Base-by-base conservation (phyloP, 2,888 invertebrate genomes). In the Hypena proboscidalis region DNA sequence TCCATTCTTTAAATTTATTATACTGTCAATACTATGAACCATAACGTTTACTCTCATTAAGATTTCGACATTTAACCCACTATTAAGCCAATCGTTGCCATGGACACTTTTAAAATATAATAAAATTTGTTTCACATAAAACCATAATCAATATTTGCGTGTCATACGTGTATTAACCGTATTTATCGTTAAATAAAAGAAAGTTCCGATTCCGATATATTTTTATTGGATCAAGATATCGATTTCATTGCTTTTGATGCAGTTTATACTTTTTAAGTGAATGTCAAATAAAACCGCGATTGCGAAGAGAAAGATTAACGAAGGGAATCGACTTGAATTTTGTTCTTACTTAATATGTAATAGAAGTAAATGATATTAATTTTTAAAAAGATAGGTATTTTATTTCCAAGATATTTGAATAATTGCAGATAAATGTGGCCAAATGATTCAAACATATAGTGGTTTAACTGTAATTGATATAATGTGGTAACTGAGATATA, bases 61-160 rank as follows among this genome's bases (percentile, higher is more conserved):
- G 5, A 38, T 54, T 53, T 46, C 39, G 36, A 53, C 40, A 49
- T 47, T 39, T 21, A 54, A 52, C 56, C 53, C 26, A 54, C 51
- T 54, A 62, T 59, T 41, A n/a, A 19, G 15, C 26, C 15, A 31
- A 26, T 15, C 15, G 27, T 50, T 55, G 52, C 56, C 52, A 58
- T 34, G 53, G 39, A 53, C 44, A 51, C 17, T 53, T 55, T 51
- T 35, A 45, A 50, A 46, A 50, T 38, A 58, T 38, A 32, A 21
- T n/a, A n/a, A 32, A 25, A 31, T 41, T 27, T 42, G 41, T 42
- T 53, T 36, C 25, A 43, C 9, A 33, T 46, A 10, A 39, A 35
- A 33, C 41, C 26, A 13, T 34, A 33, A 38, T 35, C 22, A 29
- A 27, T 35, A 46, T 42, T 52, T 13, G 44, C 56, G 34, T 51